phyloP scores from a whole-genome alignment of 2,888 invertebrate species.

The Seira musarum region DNA sequence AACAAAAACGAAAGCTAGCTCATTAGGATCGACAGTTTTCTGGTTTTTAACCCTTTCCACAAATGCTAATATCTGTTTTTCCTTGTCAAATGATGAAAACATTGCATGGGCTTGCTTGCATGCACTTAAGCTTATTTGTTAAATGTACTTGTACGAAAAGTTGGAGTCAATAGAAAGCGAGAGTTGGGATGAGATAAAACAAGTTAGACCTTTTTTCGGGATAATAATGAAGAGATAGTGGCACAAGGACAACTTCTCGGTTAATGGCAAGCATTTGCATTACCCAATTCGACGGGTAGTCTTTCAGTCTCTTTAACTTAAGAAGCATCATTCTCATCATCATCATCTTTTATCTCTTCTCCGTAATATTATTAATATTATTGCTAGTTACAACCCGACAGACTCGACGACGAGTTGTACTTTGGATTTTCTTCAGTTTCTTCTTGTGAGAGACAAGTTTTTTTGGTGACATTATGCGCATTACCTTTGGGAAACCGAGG shows the following conservation, averaged over 20 bases:
- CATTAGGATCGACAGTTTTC: conserved; percentile 39
- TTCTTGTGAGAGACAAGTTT: conserved; percentile 35
- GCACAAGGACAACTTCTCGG: conserved; percentile 50
- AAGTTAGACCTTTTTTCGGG: neutral
- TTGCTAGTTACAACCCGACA: conserved; percentile 51
- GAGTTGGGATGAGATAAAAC: conserved; percentile 6
- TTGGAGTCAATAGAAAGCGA: conserved; percentile 31
- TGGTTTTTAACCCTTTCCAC: conserved; percentile 14
- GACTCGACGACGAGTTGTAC: conserved; percentile 2
- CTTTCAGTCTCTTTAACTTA: no score
- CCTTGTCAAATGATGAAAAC: no score
- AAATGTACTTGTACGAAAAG: conserved; percentile 15
- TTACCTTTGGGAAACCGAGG: neutral
- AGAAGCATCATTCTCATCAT: no score
- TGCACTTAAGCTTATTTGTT: conserved; percentile 5
- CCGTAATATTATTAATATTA: conserved; percentile 35
- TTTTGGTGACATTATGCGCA: conserved; percentile 47
- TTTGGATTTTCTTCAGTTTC: conserved; percentile 19
- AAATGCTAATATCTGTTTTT: neutral
- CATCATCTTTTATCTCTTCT: no score
- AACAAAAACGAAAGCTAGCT: conserved; percentile 52
- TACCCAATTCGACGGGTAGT: neutral
- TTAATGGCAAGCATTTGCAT: conserved; percentile 27
- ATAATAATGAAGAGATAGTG: conserved; percentile 14
- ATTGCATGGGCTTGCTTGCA: no score